These are phyloP conservation scores for Aphidoletes aphidimyza DNA, from an alignment of 2,888 invertebrate species.

Conservation along the genomic window DNA sequence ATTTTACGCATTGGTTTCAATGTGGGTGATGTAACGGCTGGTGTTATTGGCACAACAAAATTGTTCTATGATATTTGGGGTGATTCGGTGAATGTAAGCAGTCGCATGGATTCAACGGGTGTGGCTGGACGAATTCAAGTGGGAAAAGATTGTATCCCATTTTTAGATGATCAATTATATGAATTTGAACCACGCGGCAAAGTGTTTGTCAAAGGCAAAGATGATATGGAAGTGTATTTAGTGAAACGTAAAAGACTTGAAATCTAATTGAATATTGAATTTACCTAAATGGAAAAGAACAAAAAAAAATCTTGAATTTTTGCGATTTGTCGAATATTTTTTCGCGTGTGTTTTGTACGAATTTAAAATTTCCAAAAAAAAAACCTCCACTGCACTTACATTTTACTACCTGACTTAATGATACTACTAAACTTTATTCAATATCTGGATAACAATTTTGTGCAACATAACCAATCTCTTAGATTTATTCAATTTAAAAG, in stretches of 20 bases:
- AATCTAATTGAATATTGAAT: too few relatives aligned
- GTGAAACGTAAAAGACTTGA: slow-evolving; percentile 44
- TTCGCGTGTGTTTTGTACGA: too few relatives aligned
- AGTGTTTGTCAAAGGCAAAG: slow-evolving; percentile 96
- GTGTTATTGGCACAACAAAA: slow-evolving; percentile 95
- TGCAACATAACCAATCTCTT: too few relatives aligned
- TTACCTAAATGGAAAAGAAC: too few relatives aligned
- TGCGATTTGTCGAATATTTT: too few relatives aligned
- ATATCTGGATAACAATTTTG: too few relatives aligned
- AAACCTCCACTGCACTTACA: too few relatives aligned
- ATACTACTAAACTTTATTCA: too few relatives aligned
- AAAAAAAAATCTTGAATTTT: too few relatives aligned
- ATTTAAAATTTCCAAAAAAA: too few relatives aligned
- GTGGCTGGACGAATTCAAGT: slow-evolving; percentile 86
- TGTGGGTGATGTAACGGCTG: slow-evolving; percentile 95
- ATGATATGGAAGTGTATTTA: slow-evolving; percentile 91
- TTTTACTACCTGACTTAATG: too few relatives aligned
- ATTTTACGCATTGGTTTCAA: slow-evolving; percentile 89
- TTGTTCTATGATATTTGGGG: slow-evolving; percentile 99
- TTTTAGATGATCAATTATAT: slow-evolving; percentile 76
- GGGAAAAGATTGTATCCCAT: slow-evolving; percentile 78
- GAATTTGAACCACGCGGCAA: slow-evolving; percentile 92
- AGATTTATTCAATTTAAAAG: too few relatives aligned
- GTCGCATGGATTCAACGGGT: slow-evolving; percentile 97
- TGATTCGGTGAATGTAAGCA: slow-evolving; percentile 96